Conservation (phyloP, 2,888 invertebrate species). For the Cerceris ruficornis region DNA sequence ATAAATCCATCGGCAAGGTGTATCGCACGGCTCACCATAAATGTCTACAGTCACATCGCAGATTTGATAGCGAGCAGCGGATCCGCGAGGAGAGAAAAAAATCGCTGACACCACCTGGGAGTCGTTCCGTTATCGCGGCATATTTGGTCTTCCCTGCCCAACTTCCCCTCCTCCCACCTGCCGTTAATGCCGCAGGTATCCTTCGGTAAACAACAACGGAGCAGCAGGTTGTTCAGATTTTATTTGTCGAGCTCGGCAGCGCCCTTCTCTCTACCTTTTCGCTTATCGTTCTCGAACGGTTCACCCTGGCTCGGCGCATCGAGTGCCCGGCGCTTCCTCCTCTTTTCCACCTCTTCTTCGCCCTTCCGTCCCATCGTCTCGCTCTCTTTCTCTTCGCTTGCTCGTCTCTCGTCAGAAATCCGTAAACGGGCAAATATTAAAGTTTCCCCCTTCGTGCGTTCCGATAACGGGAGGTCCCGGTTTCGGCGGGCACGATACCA, state of each 20-base stretch:
- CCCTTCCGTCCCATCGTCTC: not conserved
- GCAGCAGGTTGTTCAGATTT: slow-evolving; percentile 80
- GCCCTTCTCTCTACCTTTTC: slow-evolving; percentile 54
- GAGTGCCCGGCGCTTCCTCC: slow-evolving; percentile 57
- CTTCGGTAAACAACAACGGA: slow-evolving; percentile 79
- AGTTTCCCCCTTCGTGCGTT: slow-evolving; percentile 62
- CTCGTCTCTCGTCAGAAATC: slow-evolving; percentile 67
- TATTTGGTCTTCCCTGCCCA: slow-evolving; percentile 58
- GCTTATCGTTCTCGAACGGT: slow-evolving; percentile 74
- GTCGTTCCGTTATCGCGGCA: slow-evolving; percentile 63
- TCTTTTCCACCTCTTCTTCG: slow-evolving; percentile 11
- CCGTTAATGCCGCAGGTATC: slow-evolving; percentile 72
- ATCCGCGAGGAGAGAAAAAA: slow-evolving; percentile 33
- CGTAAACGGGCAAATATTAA: slow-evolving; percentile 77
- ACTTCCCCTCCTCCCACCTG: slow-evolving; percentile 42
- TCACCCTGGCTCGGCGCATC: slow-evolving; percentile 51
- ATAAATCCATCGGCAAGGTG: slow-evolving; percentile 33
- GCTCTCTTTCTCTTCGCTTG: too few relatives aligned
- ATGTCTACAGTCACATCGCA: not conserved
- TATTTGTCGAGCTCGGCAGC: slow-evolving; percentile 77
- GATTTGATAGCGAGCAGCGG: slow-evolving; percentile 25
- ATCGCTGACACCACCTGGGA: slow-evolving; percentile 64
- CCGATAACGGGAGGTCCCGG: slow-evolving; percentile 75
- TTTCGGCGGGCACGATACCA: slow-evolving; percentile 73
- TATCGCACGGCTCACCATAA: not conserved